Conservation (phyloP, 2,113 vertebrate genomes). For the Petaurus breviceps region DNA sequence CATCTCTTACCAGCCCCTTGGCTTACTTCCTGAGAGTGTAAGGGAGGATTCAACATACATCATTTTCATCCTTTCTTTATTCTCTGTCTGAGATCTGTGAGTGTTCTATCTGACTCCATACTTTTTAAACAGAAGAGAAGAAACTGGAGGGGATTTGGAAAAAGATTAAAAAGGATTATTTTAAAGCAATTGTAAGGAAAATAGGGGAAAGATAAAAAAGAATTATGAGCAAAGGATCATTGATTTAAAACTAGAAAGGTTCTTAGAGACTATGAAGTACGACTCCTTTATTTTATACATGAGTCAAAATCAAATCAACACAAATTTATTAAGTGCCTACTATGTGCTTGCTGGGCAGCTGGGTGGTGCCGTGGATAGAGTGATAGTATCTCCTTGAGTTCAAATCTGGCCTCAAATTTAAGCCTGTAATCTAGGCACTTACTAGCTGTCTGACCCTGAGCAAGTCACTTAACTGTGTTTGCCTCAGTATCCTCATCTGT, state of each 20-base stretch:
- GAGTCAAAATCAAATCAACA: neutral
- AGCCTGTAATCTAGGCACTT: no score
- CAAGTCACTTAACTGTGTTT: no score
- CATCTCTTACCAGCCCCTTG: neutral
- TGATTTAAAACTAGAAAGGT: neutral
- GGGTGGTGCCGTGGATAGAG: neutral
- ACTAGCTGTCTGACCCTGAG: no score
- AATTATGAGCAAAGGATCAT: neutral
- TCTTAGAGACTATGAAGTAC: neutral
- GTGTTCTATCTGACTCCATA: neutral
- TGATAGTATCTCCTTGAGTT: neutral
- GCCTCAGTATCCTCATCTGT: no score
- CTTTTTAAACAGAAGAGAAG: neutral
- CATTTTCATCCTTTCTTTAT: conserved; percentile 2
- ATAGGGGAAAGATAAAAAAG: neutral
- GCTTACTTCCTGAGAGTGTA: neutral
- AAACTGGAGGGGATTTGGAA: neutral
- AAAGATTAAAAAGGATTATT: neutral
- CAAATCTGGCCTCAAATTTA: neutral
- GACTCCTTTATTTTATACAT: neutral
- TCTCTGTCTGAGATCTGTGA: neutral
- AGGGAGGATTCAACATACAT: neutral
- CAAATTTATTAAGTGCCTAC: neutral
- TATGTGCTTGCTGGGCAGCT: neutral
- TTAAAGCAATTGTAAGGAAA: conserved; percentile 2